Percentiles rank a stretch among this genome's conserved stretches.
These are phyloP conservation scores for Chydorus sphaericus DNA, from an alignment of 2,888 invertebrate genomes.

Conservation along the genomic window DNA sequence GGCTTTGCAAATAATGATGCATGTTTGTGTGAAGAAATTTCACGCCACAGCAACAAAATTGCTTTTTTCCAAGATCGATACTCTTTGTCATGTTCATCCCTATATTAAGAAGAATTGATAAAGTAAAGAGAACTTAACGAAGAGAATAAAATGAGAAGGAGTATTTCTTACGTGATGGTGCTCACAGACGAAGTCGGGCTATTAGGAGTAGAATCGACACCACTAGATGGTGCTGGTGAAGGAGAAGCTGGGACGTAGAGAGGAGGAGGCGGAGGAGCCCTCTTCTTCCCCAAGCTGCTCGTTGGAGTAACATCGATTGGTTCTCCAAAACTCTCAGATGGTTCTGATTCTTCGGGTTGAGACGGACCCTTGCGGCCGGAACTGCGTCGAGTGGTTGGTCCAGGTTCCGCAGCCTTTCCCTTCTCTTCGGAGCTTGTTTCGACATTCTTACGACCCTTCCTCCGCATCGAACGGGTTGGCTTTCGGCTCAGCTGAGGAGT, in stretches of 20 bases:
- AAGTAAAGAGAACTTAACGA: neutral
- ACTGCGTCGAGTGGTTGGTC: constrained; percentile 12
- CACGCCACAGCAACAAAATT: constrained; percentile 55
- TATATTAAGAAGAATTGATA: neutral
- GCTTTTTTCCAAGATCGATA: constrained; percentile 78
- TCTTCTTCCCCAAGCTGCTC: neutral
- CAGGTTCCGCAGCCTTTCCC: neutral
- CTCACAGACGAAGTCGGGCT: constrained; percentile 29
- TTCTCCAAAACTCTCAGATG: neutral
- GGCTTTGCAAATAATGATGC: constrained; percentile 72
- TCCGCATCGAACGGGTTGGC: neutral
- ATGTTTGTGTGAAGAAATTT: constrained; percentile 66
- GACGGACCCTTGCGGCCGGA: constrained; percentile 9
- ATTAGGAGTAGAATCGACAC: constrained; percentile 45
- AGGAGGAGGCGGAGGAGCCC: neutral
- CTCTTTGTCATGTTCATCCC: constrained; percentile 40
- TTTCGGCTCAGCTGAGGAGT: neutral
- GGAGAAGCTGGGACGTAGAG: neutral
- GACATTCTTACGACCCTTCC: constrained; percentile 11
- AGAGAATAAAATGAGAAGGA: neutral
- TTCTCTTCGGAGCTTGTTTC: neutral
- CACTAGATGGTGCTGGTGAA: constrained; percentile 9
- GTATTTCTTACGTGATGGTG: constrained; percentile 8
- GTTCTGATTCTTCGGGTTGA: constrained; percentile 5
- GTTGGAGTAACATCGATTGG: neutral